Base-by-base conservation (phyloP, 2,113 vertebrate genomes). In the Heloderma charlesbogerti region DNA sequence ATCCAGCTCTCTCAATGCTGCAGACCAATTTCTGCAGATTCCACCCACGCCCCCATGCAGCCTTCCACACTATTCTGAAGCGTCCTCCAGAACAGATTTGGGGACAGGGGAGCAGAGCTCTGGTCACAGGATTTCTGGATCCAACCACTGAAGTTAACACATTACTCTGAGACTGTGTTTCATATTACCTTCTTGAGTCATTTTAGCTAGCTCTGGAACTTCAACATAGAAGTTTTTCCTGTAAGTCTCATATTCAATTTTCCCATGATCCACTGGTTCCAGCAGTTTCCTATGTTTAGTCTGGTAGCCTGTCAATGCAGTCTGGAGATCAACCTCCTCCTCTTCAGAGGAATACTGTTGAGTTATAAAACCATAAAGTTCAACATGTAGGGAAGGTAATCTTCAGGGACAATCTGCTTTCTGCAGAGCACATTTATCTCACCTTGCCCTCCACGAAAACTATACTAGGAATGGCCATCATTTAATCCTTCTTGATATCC, bases 141-240 rank as follows among this genome's bases (percentile, higher is more conserved):
- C 48, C n/a, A 89, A 71, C 15, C 37, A 82, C 22, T n/a, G 6
- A 34, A 37, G 48, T 89, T 51, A 85, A 77, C 25, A 69, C 31
- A 20, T 78, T 77, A 43, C 37, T 22, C 63, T 78, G 8, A 43
- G 31, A 88, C 8, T 66, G 78, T 51, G 6, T 85, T 88, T 80
- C 3, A 40, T 10, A 81, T 91, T 96, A 99, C 99, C 99, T 90
- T 99, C 99, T 84, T 94, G 96, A 74, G 97, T 98, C 99, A 99
- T 99, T 97, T 97, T 99, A 89, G 98, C 98, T 66, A 99, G 96
- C 90, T 99, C 99, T 87, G 99, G 99, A 92, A 99, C 99, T 96
- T 99, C 99, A 54, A 99, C 99, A 1, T 99, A 99, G 95, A 99
- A 99, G 93, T 99, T 99, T 94, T 99, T 99, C 92, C 99, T 98